Base-by-base conservation (phyloP, 1,140 invertebrate species). In the Saccostrea glomerata region DNA sequence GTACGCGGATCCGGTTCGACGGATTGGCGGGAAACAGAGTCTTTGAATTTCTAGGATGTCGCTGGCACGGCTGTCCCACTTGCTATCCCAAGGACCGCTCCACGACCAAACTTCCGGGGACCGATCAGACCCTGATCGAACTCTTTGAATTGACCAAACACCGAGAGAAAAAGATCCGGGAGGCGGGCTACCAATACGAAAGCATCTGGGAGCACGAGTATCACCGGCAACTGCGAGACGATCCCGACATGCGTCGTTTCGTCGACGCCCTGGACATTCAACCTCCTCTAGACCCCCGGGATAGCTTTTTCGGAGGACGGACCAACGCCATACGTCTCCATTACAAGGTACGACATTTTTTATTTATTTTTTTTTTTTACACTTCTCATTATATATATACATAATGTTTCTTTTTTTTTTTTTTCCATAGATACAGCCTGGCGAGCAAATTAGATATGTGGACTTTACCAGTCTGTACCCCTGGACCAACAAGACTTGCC, bases 61-160 rank as follows among this genome's bases (percentile, higher is more conserved):
- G 36, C 55, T 86, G 56, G 54, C 86, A 86, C 40, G 86, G 86
- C 36, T 86, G 86, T 82, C 66, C 40, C 11, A 30, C 66, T n/a
- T 82, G 86, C 40, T 86, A 25, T 23, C 86, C 70, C 47, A n/a
- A 56, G 15, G 70, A 86, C 47, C 55, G 86, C 56, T 56, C 47
- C 36, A 77, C 70, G 66, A 86, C 66, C 47, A 77, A 56, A 55
- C 66, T 70, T 55, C 86, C 86, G 9, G 20, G 82, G 40, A 87
- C 87, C 15, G 58, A 63, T 20, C 87, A 87, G 82, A 66, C 82
- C 15, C 23, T 87, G 82, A 70, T 70, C 12, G 87, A 87, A 87
- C 47, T 87, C 3, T 87, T 70, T 55, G 13, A 66, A n/a, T 9
- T 87, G 7, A 87, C 87, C 15, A 55, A 23, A 30, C 54, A 84